Base-by-base conservation (phyloP, 2,797 vertebrate species). In the Harpagifer antarcticus region DNA sequence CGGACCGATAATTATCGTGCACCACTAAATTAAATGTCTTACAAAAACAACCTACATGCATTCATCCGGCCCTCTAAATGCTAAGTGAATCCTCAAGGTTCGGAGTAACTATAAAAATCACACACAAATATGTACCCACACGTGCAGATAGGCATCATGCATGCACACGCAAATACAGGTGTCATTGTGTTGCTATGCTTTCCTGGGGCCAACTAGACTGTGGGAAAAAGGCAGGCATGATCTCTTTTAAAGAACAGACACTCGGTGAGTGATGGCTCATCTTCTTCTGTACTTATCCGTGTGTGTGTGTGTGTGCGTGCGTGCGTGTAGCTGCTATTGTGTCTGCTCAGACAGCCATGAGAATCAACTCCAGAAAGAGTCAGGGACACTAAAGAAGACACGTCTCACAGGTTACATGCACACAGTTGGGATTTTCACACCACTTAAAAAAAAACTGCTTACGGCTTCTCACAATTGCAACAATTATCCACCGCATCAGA, bases 121-220 rank as follows among this genome's bases (percentile, higher is more conserved):
- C 72, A 70, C 62, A 74, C 9, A 40, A 20, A 33, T 53, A 45
- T 47, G 48, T 50, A 66, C 10, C 56, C 16, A 76, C 42, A 48
- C 33, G 59, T 2, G 48, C 15, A 79, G 69, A 83, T 82, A 70
- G 72, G 65, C 66, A 88, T 86, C 79, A 79, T 66, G 77, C 64
- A 53, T 73, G 54, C 63, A 80, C 72, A 58, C 52, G 53, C 74
- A 83, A 55, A 74, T 71, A 78, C 76, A 89, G 86, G 88, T 92
- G 89, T 91, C 83, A 92, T 44, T 76, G 66, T 23, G 1, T 54
- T 76, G 88, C 86, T 90, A 89, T 89, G 82, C 61, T 89, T 70
- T 86, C 86, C 86, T 77, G 85, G 80, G 84, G 90, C 88, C 86
- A 89, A 88, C 63, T 65, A 58, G 75, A 87, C 82, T 90, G 91